Base-by-base conservation (phyloP, 2,888 invertebrate species). In the Sinohyriopsis cumingii region DNA sequence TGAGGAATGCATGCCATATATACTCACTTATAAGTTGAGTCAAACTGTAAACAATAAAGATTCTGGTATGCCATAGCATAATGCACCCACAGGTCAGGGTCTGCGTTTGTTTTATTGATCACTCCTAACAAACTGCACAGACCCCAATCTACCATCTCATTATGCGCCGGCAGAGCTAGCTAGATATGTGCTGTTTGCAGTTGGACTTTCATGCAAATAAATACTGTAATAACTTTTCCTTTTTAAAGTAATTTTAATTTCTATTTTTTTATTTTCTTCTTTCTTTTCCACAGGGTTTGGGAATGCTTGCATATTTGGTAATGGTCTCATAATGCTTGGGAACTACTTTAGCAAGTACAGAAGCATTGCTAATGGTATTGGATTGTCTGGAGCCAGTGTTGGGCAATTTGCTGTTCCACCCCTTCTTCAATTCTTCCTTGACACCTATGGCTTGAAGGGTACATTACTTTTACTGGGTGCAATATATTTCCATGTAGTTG, bases 351-450 rank as follows among this genome's bases (percentile, higher is more conserved):
- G 73, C n/a, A 82, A 79, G 61, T 71, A 77, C 5, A 77, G 84
- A 9, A 75, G 84, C 28, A 33, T 86, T 20, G 87, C 87, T 20
- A 86, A 83, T 69, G 86, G 85, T 9, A 33, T 87, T 55, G 80
- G 83, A 15, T 66, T 87, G 65, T 70, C 83, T 15, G 87, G 87
- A 6, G 80, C 85, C n/a, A 84, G 85, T 73, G 75, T 86, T n/a
- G 87, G 87, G 9, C 82, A 84, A 76, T 86, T 87, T 78, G 81
- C 73, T 15, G 22, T 87, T 33, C 86, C 87, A 15, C 85, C 84
- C 0, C 59, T 86, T n/a, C 74, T 86, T 15, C 82, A 85, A 65
- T 78, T 69, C 61, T 67, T 86, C 19, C 73, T 87, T 45, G 82
- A 86, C 62, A 79, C 66, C 1, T 87, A 82, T 69, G 68, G 79